Evolutionary conservation across 2,888 invertebrate species (phyloP), one percentile per base, ranked within the genome.

Genomic region (Amaurobius ferox): DNA sequence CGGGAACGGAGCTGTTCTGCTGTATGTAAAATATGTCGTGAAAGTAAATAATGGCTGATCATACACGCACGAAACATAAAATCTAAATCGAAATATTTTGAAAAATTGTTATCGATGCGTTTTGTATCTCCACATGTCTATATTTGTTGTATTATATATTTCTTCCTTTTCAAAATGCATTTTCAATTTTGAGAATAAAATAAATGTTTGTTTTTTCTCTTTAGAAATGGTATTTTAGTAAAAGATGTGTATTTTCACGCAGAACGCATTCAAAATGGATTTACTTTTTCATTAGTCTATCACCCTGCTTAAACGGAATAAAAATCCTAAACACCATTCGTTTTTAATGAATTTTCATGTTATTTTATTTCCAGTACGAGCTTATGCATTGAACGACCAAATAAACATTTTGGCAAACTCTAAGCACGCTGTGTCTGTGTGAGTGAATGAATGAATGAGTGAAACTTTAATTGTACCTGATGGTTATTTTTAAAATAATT

Each of bases 41-140:
- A 44, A 44, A 44, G 16, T 44, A 44, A 44, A 44, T 44, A 44
- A 44, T 44, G 44, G 44, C 44, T 44, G 44, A 16, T 44, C 44
- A 44, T 13, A 44, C 44, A 44, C 44, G 44, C 44, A 44, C 44
- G 16, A 2, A 16, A 44, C 44, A 16, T 44, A 44, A 44, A 44
- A 44, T 44, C 44, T 44, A 44, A 44, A 44, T 44, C 44, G 44
- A 44, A 44, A 44, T 44, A 16, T 16, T 44, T 7, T 44, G 44
- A 44, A 44, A 44, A 44, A 44, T 44, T 44, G 44, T 44, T 44
- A 44, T 44, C 44, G 44, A 44, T 44, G 44, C 44, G 2, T 44
- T 16, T 16, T 16, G 16, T 44, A 44, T 44, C 16, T 44, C 16
- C 16, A 44, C 44, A 44, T 44, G 2, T 44, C 16, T 35, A 16